Base-by-base conservation (phyloP, 2,797 vertebrate genomes). In the Galagoides demidoff region DNA sequence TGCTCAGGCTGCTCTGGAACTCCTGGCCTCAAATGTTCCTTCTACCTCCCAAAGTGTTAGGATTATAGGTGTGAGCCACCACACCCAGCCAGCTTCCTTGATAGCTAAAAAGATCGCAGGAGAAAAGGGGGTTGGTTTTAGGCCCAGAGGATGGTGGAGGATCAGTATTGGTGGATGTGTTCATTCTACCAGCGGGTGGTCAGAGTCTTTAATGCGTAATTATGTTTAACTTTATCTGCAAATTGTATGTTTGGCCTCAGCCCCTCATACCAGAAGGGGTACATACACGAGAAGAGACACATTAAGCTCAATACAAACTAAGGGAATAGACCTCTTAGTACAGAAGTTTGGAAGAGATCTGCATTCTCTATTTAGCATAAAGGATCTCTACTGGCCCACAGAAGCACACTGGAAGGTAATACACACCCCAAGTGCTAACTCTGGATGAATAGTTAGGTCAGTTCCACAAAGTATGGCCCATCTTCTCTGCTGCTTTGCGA, bases 141-240 rank as follows among this genome's bases (percentile, higher is more conserved):
- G 37, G 77, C 13, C 11, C 39, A 49, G 23, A 45, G 14, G 20
- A 37, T 22, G 70, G 61, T 55, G 22, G 25, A 10, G 55, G 8
- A 27, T 19, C 12, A 3, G 12, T 5, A 5, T 0, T 2, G 29
- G 49, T 6, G 16, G 23, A 22, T 22, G 27, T 8, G 0, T 61
- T 27, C 34, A 22, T 19, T 11, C 16, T 12, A 45, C 25, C 76
- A 52, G 11, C 20, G 7, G 14, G 14, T 7, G n/a, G 13, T 37
- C 25, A 43, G 25, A 59, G 3, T 29, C 63, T 57, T 61, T 84
- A 55, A 79, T 43, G 84, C 19, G 83, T 71, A 70, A 6, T 86
- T 27, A 49, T 3, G 37, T 59, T 89, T 45, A 3, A 77, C 55
- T 68, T 70, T 23, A 39, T 64, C 34, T 70, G 43, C 70, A 87